phyloP scores from a whole-genome alignment of 1,140 invertebrate species.

The Drepana arcuata region DNA sequence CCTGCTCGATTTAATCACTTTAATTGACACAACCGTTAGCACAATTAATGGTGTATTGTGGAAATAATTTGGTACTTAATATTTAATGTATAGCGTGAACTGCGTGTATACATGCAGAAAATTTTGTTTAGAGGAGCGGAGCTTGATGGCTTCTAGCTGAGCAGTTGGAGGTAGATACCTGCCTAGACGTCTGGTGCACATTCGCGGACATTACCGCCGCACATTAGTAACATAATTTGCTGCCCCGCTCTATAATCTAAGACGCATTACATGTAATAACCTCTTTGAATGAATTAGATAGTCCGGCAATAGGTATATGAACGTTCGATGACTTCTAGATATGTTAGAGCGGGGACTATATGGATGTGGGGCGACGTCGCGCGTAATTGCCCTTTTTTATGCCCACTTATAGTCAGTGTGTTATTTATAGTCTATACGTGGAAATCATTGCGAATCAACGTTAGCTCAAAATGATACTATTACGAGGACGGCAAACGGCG shows the following conservation, averaged over 20 bases:
- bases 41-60: constrained; percentile 63
- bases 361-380: constrained; percentile 9
- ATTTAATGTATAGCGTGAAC: constrained; percentile 46
- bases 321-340: constrained; percentile 21
- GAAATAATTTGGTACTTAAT: constrained; percentile 65
- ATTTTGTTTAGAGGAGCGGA: no score
- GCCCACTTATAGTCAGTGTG: constrained; percentile 4
- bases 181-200: constrained; percentile 21
- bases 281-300: constrained; percentile 31
- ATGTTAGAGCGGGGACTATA: constrained; percentile 17
- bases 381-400: constrained; percentile 7
- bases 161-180: background rate
- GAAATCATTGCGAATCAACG: constrained; percentile 14
- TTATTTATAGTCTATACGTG: constrained; percentile 18
- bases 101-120: constrained; percentile 11
- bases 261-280: constrained; percentile 42
- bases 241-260: constrained; percentile 45
- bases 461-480: constrained; percentile 5
- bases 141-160: background rate
- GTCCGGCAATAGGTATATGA: constrained; percentile 16
- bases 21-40: constrained; percentile 66
- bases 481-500: constrained; percentile 14
- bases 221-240: constrained; percentile 54
- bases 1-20: constrained; percentile 60
- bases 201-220: constrained; percentile 34